Percentiles rank a stretch among this genome's conserved stretches.
phyloP scores from a whole-genome alignment of 2,888 invertebrate genomes.

The Lepetodrilus schrolli region DNA sequence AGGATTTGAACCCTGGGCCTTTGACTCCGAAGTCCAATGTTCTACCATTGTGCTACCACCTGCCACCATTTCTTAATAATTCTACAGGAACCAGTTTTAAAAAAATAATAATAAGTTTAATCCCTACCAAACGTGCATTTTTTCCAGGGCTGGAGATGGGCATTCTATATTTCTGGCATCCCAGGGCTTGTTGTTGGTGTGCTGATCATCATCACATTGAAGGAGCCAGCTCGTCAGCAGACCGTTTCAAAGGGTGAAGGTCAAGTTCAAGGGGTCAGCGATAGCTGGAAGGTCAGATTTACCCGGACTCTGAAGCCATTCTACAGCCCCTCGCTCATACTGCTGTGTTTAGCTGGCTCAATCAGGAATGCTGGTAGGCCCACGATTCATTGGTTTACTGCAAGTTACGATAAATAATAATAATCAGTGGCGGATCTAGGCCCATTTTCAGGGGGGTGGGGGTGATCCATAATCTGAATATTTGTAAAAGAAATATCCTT shows the following conservation, averaged over 20 bases:
- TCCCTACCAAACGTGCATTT: neutral
- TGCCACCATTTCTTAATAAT: too few relatives aligned
- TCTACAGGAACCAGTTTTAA: too few relatives aligned
- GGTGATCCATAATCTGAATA: too few relatives aligned
- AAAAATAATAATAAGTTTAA: too few relatives aligned
- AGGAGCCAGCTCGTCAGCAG: constrained; percentile 68
- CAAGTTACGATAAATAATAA: too few relatives aligned
- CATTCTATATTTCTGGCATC: constrained; percentile 74
- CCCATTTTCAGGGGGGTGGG: too few relatives aligned
- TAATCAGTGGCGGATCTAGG: too few relatives aligned
- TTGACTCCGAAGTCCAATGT: too few relatives aligned
- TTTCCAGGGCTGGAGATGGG: constrained; percentile 76
- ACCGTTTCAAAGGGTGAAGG: neutral
- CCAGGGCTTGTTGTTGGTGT: constrained; percentile 73
- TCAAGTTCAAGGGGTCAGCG: neutral
- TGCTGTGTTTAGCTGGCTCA: constrained; percentile 74
- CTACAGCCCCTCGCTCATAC: constrained; percentile 68
- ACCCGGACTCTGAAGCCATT: constrained; percentile 56
- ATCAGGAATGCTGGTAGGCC: constrained; percentile 74
- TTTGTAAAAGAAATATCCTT: too few relatives aligned
- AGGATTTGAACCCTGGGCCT: too few relatives aligned
- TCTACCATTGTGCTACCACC: too few relatives aligned
- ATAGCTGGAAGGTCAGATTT: constrained; percentile 13
- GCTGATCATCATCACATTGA: constrained; percentile 71
- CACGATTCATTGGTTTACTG: too few relatives aligned